phyloP scores from a whole-genome alignment of 2,888 invertebrate genomes.

The Drosophila stalkeri region DNA sequence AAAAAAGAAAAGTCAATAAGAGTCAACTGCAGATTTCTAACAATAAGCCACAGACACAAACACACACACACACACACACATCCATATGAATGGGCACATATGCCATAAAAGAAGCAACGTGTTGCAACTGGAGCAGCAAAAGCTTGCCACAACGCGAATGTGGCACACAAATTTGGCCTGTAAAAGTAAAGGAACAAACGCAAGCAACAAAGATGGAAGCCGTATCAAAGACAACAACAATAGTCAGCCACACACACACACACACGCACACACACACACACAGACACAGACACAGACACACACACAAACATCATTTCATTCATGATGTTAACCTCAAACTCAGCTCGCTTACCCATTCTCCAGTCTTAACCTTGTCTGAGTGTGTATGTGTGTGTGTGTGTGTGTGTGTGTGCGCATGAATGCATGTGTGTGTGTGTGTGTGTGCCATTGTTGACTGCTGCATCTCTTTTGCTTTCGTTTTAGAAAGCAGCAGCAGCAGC shows the following conservation, averaged over 20 bases:
- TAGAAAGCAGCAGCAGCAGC: constrained; percentile 63
- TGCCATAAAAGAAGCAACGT: constrained; percentile 7
- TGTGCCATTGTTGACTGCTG: constrained; percentile 36
- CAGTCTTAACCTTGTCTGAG: constrained; percentile 50
- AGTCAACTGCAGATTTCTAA: constrained; percentile 32
- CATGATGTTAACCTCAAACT: constrained; percentile 68
- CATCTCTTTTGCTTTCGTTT: constrained; percentile 82
- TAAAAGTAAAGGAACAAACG: constrained; percentile 59
- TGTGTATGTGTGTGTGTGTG: neutral
- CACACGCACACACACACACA: constrained; percentile 11
- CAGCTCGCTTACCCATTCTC: constrained; percentile 32
- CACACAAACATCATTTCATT: constrained; percentile 52
- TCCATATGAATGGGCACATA: too few species aligned
- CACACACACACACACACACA: constrained; percentile 6
- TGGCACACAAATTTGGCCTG: constrained; percentile 49
- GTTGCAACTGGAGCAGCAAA: constrained; percentile 36
- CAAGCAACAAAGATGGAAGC: constrained; percentile 71
- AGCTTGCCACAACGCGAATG: constrained; percentile 36
- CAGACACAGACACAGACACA: constrained; percentile 19
- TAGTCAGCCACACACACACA: constrained; percentile 1
- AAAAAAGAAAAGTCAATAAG: constrained; percentile 34
- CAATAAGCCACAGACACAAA: constrained; percentile 24
- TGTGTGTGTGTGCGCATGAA: constrained; percentile 17
- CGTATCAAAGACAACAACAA: constrained; percentile 45
- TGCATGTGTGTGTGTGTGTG: constrained; percentile 19